A percentile compares a stretch with the other conserved stretches of the same genome.
phyloP scores from a whole-genome alignment of 1,140 invertebrate genomes.

The Drosophila lini region DNA sequence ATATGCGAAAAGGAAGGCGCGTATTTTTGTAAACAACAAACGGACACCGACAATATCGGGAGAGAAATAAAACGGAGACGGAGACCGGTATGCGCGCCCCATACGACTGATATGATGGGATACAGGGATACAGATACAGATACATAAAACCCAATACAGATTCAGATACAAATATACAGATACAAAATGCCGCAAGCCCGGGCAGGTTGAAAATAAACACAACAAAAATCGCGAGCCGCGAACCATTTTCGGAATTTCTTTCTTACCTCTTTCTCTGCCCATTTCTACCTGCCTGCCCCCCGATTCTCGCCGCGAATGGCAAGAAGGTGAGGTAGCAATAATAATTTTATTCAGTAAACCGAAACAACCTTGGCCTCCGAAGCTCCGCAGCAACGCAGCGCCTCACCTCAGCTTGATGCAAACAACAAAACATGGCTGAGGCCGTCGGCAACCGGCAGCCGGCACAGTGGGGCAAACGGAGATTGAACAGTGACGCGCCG shows the following conservation, averaged over 20 bases:
- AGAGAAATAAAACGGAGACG: constrained; percentile 29
- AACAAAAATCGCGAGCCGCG: constrained; percentile 25
- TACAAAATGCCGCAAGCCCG: constrained; percentile 72
- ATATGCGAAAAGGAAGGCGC: constrained; percentile 49
- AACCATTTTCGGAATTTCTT: constrained; percentile 66
- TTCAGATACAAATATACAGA: constrained; percentile 46
- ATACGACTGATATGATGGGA: constrained; percentile 12
- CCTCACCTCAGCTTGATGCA: constrained; percentile 18
- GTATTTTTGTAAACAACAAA: constrained; percentile 77
- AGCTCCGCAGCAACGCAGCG: constrained; percentile 21
- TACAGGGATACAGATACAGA: constrained; percentile 3
- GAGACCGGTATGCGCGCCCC: constrained; percentile 54
- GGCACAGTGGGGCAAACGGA: constrained; percentile 61
- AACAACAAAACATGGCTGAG: constrained; percentile 54
- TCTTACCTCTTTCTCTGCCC: constrained; percentile 28
- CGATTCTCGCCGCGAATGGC: constrained; percentile 28
- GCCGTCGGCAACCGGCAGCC: constrained; percentile 10
- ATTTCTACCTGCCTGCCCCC: constrained; percentile 57
- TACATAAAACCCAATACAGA: constrained; percentile 12
- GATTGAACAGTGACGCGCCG: constrained; percentile 31
- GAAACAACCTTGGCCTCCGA: constrained; percentile 72
- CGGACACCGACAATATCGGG: constrained; percentile 47
- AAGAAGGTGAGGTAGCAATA: constrained; percentile 34
- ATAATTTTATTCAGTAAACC: constrained; percentile 51
- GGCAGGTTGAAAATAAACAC: constrained; percentile 62